Evolutionary conservation across 2,888 invertebrate genomes (phyloP), one percentile per base, ranked within the genome.

Genomic region (Ophioninae sp.): DNA sequence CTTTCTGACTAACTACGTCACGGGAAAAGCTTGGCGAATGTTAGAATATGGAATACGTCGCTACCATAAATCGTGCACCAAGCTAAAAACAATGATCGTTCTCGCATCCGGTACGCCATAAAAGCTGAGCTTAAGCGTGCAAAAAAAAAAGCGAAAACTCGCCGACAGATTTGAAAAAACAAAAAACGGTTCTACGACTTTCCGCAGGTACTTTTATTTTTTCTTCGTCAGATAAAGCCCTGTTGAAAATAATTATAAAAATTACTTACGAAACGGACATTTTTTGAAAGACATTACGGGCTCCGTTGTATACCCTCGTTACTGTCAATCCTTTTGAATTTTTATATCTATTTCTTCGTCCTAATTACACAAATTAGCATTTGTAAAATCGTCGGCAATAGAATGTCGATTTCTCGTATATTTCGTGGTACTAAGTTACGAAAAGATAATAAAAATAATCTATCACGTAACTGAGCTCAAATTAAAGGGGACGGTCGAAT

Each of bases 11-110:
- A 44, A 72, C 68, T 69, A 64, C 56, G 64, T 73, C 57, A 44
- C n/a, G 82, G 56, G 79, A 70, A 56, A 79, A 82, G 75, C 79
- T 75, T 41, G 30, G 61, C 20, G 82, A 79, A 82, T 79, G 85
- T 85, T 82, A 82, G 86, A 85, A 86, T 85, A 83, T 85, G 81
- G 75, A 85, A 85, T 85, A 82, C 75, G 81, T 73, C 79, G 59
- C 57, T 62, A 68, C 73, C 81, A 79, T 84, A 84, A 84, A 84
- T 84, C 73, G 68, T 67, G 50, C 50, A 59, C 73, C 50, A 50
- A 21, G 57, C 62, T 75, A 84, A 84, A 84, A 84, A 84, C 81
- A 84, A 79, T 84, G 79, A 81, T 79, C 64, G 79, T 72, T 81
- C 50, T 72, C 37, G 74, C 75, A 75, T 79, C 70, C 72, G 65